Base-by-base conservation (phyloP, 2,113 vertebrate species). In the Orcinus orca region DNA sequence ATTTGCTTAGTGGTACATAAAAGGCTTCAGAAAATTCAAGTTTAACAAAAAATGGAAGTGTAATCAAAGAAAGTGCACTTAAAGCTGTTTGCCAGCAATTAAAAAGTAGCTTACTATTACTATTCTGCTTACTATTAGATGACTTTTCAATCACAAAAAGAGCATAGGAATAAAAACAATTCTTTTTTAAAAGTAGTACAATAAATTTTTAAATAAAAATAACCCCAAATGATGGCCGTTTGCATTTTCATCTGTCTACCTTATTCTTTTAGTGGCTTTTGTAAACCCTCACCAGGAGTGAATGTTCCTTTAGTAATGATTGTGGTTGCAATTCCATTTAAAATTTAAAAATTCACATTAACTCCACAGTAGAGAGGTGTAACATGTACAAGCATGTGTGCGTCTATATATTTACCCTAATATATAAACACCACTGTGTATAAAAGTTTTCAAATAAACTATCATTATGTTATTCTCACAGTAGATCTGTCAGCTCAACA, bases 31-130 rank as follows among this genome's bases (percentile, higher is more conserved):
- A 98, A 99, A 98, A 97, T 99, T 98, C 95, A 98, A 98, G 97
- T 99, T 97, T 98, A 98, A 98, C 93, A 98, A 98, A 98, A 77
- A 98, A 98, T 90, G 97, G 98, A 98, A 98, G 98, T 98, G 95
- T 98, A 98, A 98, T 97, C 98, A 98, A 98, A 98, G 97, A 99
- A 99, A 99, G 99, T 99, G 99, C 99, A 99, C 99, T 99, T 99
- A 97, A 97, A 98, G 98, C 98, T 98, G 98, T 98, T 98, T 97
- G 98, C 98, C 98, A 99, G 98, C 99, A 98, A 97, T 97, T 98
- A 97, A 38, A 93, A 98, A 97, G 95, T 83, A 97, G 96, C 81
- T 96, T 97, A 87, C 84, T 93, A 73, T 44, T 65, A 93, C 95
- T 97, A 96, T 63, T 86, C 95, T 95, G 84, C 97, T 98, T 90